These are phyloP conservation scores for Potamilus streckersoni DNA, from an alignment of 1,140 invertebrate species.

Conservation along the genomic window DNA sequence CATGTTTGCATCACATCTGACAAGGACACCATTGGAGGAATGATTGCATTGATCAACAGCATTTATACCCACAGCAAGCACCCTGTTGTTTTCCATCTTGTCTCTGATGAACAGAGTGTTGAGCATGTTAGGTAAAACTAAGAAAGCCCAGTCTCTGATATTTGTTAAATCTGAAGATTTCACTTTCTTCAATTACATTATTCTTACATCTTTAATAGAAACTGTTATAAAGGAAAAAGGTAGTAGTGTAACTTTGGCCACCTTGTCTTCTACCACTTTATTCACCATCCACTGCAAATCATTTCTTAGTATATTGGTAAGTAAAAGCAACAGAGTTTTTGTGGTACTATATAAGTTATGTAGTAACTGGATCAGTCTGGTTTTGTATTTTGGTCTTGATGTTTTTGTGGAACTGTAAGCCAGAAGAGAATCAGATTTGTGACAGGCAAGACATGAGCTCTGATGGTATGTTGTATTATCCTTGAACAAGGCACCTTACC, in stretches of 20 bases:
- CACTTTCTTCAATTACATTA: neutral
- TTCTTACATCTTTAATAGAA: neutral
- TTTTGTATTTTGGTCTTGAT: too few species aligned
- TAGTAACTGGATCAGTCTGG: too few species aligned
- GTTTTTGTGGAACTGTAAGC: too few species aligned
- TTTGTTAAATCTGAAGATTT: too few species aligned
- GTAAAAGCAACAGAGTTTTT: too few species aligned
- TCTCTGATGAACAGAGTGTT: constrained; percentile 46
- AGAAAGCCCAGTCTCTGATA: neutral
- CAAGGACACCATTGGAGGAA: constrained; percentile 60
- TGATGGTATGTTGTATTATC: too few species aligned
- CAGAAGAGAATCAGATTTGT: too few species aligned
- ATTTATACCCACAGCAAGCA: constrained; percentile 57
- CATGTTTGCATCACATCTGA: constrained; percentile 61
- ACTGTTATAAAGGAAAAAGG: neutral
- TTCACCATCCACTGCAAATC: neutral
- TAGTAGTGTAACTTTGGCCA: neutral
- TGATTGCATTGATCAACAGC: constrained; percentile 65
- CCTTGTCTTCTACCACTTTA: neutral
- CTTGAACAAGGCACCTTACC: too few species aligned
- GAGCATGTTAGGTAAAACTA: constrained; percentile 54
- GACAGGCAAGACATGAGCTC: too few species aligned
- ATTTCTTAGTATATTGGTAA: too few species aligned
- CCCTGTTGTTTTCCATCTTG: constrained; percentile 55
- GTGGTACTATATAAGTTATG: too few species aligned